phyloP scores from a whole-genome alignment of 1,140 invertebrate species.

The Lepeophtheirus salmonis region DNA sequence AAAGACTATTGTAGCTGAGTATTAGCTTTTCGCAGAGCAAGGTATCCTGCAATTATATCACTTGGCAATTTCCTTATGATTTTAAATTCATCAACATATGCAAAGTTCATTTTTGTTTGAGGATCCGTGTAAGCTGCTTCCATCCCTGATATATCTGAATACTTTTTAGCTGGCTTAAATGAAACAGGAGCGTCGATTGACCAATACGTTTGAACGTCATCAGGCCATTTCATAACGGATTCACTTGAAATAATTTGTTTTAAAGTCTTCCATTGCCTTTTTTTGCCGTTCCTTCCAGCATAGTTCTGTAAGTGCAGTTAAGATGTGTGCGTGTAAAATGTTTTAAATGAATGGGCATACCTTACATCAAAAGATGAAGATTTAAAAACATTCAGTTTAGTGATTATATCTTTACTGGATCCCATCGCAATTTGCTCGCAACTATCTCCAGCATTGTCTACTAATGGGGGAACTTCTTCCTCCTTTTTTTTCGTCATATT shows the following conservation, averaged over 20 bases:
- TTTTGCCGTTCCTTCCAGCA: no score
- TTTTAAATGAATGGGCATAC: no score
- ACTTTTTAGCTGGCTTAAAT: conserved; percentile 16
- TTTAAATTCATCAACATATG: conserved; percentile 11
- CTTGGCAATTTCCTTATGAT: conserved; percentile 3
- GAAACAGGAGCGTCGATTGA: conserved; percentile 14
- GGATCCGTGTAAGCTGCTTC: conserved; percentile 16
- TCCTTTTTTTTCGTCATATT: no score
- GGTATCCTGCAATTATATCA: conserved; percentile 6
- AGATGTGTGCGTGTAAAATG: no score
- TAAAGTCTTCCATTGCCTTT: conserved; percentile 11
- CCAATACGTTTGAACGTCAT: neutral
- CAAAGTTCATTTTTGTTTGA: conserved; percentile 13
- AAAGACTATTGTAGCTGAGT: conserved; percentile 2
- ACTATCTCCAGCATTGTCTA: no score
- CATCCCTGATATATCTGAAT: conserved; percentile 10
- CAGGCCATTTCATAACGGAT: neutral
- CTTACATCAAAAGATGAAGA: no score
- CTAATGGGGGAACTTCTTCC: no score
- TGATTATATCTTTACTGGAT: no score
- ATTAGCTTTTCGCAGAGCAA: conserved; percentile 9
- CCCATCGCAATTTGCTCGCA: no score
- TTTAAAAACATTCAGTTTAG: no score
- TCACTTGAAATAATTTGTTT: conserved; percentile 14
- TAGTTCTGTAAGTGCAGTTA: no score